phyloP scores from a whole-genome alignment of 2,888 invertebrate species.

The Toxonevra muliebris region DNA sequence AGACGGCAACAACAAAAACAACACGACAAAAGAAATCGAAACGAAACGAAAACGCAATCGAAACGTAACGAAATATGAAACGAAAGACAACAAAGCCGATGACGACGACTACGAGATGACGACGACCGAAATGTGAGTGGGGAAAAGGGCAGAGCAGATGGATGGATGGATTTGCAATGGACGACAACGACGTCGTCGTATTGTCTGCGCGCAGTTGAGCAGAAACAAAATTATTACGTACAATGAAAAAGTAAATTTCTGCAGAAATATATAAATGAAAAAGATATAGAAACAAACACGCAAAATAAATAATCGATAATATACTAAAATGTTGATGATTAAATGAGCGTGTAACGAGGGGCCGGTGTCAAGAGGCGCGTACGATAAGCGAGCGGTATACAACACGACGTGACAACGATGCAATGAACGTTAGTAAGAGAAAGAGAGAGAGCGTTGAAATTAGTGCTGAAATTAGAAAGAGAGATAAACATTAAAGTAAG shows the following conservation, averaged over 20 bases:
- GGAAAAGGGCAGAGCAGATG: neutral
- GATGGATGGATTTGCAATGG: neutral
- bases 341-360: too few species aligned
- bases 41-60: constrained; percentile 19
- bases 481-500: too few species aligned
- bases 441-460: too few species aligned
- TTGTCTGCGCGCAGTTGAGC: constrained; percentile 28
- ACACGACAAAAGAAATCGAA: constrained; percentile 3
- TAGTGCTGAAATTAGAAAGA: too few species aligned
- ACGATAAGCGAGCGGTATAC: too few species aligned
- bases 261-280: too few species aligned
- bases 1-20: constrained; percentile 12
- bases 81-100: constrained; percentile 1
- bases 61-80: constrained; percentile 24
- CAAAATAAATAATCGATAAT: neutral
- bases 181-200: constrained; percentile 14
- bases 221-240: constrained; percentile 24
- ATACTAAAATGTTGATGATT: neutral
- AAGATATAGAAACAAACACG: neutral
- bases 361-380: too few species aligned
- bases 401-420: too few species aligned
- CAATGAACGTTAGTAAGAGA: too few species aligned
- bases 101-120: neutral
- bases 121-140: constrained; percentile 1
- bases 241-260: neutral